These are phyloP conservation scores for Spisula solida DNA, from an alignment of 2,888 invertebrate genomes.

Conservation along the genomic window DNA sequence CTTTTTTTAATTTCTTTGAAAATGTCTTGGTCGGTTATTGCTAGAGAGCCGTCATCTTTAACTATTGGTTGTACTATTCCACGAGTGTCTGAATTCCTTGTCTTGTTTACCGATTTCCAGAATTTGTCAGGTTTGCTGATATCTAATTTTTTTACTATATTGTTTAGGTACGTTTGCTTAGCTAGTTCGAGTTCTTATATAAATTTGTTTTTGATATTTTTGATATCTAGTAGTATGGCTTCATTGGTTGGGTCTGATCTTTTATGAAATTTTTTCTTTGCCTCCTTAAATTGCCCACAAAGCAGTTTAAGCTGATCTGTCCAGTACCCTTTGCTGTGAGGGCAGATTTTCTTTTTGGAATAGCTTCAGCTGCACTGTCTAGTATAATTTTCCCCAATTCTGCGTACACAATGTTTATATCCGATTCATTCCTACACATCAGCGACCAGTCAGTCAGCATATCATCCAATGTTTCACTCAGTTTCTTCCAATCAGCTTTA, in stretches of 20 bases:
- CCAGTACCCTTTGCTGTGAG: conserved; percentile 45
- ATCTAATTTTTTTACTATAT: conserved; percentile 2
- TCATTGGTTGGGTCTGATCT: conserved; percentile 34
- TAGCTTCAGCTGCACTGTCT: neutral
- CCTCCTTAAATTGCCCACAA: conserved; percentile 9
- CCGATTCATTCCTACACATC: neutral
- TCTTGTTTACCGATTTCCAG: conserved; percentile 31
- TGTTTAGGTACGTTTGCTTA: conserved; percentile 10
- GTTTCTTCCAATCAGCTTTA: neutral
- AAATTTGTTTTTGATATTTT: neutral
- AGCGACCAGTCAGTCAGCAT: neutral
- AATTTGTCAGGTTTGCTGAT: conserved; percentile 26
- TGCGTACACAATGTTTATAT: conserved; percentile 14
- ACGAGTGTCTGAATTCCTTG: neutral
- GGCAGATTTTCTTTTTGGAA: conserved; percentile 26
- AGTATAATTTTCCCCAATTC: conserved; percentile 24
- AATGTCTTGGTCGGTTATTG: conserved; percentile 40
- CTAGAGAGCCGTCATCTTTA: conserved; percentile 28
- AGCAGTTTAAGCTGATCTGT: neutral
- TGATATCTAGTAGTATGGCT: neutral
- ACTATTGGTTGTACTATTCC: conserved; percentile 32
- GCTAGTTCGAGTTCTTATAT: conserved; percentile 1
- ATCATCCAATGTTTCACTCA: neutral
- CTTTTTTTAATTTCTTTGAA: conserved; percentile 47
- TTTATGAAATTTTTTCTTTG: conserved; percentile 15